phyloP scores from a whole-genome alignment of 2,113 vertebrate genomes.

The Marcusenius ussheri region DNA sequence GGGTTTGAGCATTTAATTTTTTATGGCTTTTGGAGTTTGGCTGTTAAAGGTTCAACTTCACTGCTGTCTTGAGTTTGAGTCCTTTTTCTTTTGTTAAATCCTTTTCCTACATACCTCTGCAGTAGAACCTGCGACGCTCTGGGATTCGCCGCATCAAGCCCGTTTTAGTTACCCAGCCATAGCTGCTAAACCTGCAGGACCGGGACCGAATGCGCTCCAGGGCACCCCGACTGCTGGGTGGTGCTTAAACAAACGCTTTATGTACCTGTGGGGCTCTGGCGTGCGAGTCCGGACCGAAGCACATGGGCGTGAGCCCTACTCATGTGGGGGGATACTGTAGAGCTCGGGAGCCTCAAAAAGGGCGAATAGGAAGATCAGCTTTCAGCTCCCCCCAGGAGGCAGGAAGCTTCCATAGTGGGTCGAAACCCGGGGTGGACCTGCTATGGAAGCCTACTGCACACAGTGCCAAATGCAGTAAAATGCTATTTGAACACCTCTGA shows the following conservation, averaged over 20 bases:
- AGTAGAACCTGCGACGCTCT: neutral
- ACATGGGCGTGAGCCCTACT: neutral
- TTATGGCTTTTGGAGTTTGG: neutral
- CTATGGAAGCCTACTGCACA: neutral
- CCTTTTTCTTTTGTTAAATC: neutral
- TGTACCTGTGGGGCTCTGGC: neutral
- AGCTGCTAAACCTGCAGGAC: neutral
- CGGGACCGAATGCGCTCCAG: neutral
- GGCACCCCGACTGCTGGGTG: neutral
- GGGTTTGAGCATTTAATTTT: neutral
- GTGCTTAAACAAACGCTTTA: neutral
- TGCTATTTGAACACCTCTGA: constrained; percentile 35
- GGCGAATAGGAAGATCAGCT: neutral
- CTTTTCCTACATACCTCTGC: neutral
- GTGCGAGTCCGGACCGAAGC: neutral
- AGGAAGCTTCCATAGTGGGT: too few species aligned
- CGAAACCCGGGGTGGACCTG: constrained; percentile 6
- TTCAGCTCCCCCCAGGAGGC: neutral
- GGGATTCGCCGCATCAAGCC: neutral
- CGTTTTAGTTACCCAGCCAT: neutral
- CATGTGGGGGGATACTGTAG: neutral
- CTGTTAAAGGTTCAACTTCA: neutral
- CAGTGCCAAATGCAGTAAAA: constrained; percentile 39
- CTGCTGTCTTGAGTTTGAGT: neutral
- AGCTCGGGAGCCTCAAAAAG: neutral